Evolutionary conservation across 2,113 vertebrate genomes (phyloP), one percentile per base, ranked within the genome.

Genomic region (Marmota monax): DNA sequence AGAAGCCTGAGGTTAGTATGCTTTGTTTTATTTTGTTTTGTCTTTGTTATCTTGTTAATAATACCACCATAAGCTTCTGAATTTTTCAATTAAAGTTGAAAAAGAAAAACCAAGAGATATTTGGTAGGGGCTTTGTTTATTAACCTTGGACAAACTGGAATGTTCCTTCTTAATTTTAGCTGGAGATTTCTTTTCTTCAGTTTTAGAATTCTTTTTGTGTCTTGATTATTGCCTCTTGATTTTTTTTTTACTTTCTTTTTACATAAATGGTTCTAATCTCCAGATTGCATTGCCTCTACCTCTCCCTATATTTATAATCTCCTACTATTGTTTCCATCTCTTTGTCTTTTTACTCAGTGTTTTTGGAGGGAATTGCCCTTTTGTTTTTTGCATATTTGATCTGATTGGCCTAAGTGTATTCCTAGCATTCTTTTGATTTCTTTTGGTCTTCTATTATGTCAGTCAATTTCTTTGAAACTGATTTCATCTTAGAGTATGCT

Each of bases 401-500:
- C 56, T 88, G 29, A 67, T 72, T 73, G 42, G 25, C 42, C 32
- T 63, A 80, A 67, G n/a, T 42, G 11, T 67, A 61, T 16, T 67
- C 18, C 5, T 73, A 67, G 34, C 53, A 2, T 12, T 72, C 23
- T 72, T n/a, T 77, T 34, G 11, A 39, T 77, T 91, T 88, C n/a
- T 56, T 70, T 94, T 87, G 6, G 32, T 42, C 11, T 22, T 93
- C 91, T 67, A 48, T 77, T 73, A 61, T 67, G 45, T 56, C 63
- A 16, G 32, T 67, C 22, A 72, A 11, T 53, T 92, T 39, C 70
- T 53, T 56, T 74, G 17, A 93, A 53, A 37, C 56, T 51, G n/a
- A 73, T 94, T 93, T 92, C 48, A 61, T 89, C 72, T 84, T 72
- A 58, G 51, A 32, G 48, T 69, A 53, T 65, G 90, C 25, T 53